Evolutionary conservation across 2,113 vertebrate genomes (phyloP), one percentile per base, ranked within the genome.

Genomic region (Helogale parvula): DNA sequence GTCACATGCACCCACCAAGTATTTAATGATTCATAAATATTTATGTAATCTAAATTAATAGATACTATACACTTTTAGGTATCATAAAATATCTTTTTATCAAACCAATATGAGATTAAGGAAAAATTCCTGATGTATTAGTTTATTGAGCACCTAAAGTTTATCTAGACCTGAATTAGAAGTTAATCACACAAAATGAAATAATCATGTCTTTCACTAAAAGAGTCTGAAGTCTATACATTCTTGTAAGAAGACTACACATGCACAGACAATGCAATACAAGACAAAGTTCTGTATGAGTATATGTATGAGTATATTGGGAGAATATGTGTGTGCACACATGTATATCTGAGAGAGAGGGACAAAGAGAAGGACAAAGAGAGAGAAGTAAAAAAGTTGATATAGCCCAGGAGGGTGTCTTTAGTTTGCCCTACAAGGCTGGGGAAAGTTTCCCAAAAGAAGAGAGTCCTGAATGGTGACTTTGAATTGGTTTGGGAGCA

Each of bases 21-120:
- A 50, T 31, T 79, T 65, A 82, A 47, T 57, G 79, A 91, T 93
- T 91, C 23, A 81, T 25, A 68, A 74, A 84, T 76, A 35, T 76
- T 84, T 82, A 33, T 68, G 3, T 33, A n/a, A 87, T 63, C 23
- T 31, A 54, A 71, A 82, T 69, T 69, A 63, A 68, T 69, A 76
- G 11, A 13, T 19, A 35, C 15, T 52, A 14, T 45, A 52, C 4
- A 52, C 11, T 50, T 29, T 29, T 63, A 69, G 7, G 5, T 47
- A 90, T 90, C 41, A 63, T 47, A 74, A 85, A 52, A 29, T 52
- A 3, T 11, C 6, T 74, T 82, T 82, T 45, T 60, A 60, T 54
- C 68, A 63, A 69, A 72, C 27, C 16, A 80, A 52, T 47, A 33
- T 27, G 81, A 88, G 82, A 54, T 45, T 63, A 31, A 90, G 15